A percentile compares a stretch with the other conserved stretches of the same genome.
These are phyloP conservation scores for Anguilla marmorata DNA, from an alignment of 2,797 vertebrate species.

Conservation along the genomic window DNA sequence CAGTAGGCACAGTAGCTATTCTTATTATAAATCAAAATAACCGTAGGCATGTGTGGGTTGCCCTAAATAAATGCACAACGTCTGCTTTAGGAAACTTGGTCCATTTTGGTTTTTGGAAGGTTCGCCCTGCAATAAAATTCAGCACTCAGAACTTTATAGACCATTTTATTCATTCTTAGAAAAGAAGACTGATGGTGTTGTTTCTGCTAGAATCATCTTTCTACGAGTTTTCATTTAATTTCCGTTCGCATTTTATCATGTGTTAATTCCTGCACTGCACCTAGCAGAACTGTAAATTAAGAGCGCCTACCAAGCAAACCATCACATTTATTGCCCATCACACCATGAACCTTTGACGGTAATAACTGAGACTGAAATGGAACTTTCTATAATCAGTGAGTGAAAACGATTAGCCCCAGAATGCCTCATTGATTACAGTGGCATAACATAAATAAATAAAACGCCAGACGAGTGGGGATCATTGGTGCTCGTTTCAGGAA, in stretches of 20 bases:
- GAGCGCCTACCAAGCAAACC: neutral
- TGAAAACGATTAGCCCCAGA: neutral
- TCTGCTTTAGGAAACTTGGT: no score
- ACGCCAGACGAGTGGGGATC: neutral
- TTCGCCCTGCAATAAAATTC: neutral
- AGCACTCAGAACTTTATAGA: neutral
- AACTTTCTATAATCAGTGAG: neutral
- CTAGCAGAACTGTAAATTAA: neutral
- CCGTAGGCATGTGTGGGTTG: no score
- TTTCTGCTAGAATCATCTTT: neutral
- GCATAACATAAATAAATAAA: neutral
- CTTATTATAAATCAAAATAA: no score
- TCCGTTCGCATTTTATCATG: neutral
- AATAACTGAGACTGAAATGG: neutral
- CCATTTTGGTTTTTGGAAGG: neutral
- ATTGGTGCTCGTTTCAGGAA: neutral
- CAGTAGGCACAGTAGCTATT: no score
- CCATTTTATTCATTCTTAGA: neutral
- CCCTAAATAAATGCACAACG: no score
- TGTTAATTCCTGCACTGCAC: neutral
- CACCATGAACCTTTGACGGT: neutral
- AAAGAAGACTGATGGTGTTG: neutral
- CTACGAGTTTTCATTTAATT: neutral
- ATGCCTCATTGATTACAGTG: neutral
- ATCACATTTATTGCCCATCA: neutral